Base-by-base conservation (phyloP, 2,888 invertebrate species). In the Cosmorhoe ocellata region DNA sequence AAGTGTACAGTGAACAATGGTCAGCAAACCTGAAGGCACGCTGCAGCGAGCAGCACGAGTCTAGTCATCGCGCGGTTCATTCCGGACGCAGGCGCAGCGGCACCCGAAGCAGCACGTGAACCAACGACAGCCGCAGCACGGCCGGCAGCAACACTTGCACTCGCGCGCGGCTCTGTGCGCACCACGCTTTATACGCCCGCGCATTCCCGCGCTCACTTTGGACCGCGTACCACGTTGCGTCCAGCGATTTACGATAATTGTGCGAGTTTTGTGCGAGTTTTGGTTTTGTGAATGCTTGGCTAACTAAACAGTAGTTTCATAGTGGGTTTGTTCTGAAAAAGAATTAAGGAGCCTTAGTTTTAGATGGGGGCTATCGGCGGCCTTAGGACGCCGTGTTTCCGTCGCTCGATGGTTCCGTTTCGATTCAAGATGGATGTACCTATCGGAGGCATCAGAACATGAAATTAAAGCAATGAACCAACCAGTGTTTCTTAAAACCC, bases 101-200 rank as follows among this genome's bases (percentile, higher is more conserved):
- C 77, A 78, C 3, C 50, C 39, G 48, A 59, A 70, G 62, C 81
- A 83, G 55, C 79, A 81, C 31, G 55, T 49, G 46, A 78, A 52
- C 76, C 74, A 76, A 47, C 67, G 54, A 36, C 71, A n/a, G n/a
- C n/a, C 76, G 30, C 64, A 57, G 44, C 64, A 69, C 59, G 80
- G 76, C 34, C 69, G 74, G 14, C 53, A 54, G 38, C 75, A 79
- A 31, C n/a, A 42, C 5, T 24, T 24, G 7, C 66, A 83, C 64
- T 81, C 79, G 69, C 84, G 81, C 72, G 77, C 69, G 61, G 47
- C 37, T 0, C 58, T 44, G 46, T 43, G 49, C 34, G 38, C 52
- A 0, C 44, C 33, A 11, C 34, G 53, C 50, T 83, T 69, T 84
- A 81, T 76, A 64, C 69, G 69, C 27, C 42, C 52, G 26, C 60